Conservation (phyloP, 2,888 invertebrate genomes). For the Papilio elwesi region DNA sequence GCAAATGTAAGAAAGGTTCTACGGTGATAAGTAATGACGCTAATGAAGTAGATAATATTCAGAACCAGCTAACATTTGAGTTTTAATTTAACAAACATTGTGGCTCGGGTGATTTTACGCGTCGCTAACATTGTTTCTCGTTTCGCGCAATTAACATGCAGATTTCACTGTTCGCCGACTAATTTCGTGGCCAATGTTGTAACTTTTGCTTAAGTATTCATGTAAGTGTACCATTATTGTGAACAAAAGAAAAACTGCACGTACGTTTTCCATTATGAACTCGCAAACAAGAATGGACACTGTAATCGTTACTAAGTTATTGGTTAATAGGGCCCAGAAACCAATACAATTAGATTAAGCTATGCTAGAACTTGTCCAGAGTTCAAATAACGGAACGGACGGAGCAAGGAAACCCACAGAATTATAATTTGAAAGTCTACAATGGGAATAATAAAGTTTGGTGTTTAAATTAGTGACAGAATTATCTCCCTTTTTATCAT, state of each 20-base stretch:
- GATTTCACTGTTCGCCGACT: slow-evolving; percentile 35
- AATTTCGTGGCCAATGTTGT: slow-evolving; percentile 38
- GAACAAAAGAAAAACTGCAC: background rate
- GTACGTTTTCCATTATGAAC: background rate
- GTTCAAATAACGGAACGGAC: background rate
- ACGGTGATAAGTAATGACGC: background rate
- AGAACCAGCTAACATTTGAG: slow-evolving; percentile 15
- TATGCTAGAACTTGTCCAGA: background rate
- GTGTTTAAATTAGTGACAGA: background rate
- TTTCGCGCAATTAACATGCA: slow-evolving; percentile 38
- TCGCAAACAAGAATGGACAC: background rate
- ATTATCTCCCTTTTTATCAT: background rate
- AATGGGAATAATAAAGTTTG: slow-evolving; percentile 19
- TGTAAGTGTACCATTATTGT: background rate
- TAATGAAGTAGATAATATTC: slow-evolving; percentile 36
- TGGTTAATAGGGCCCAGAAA: background rate
- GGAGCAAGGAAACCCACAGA: slow-evolving; percentile 20
- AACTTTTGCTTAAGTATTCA: slow-evolving; percentile 23
- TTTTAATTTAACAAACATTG: slow-evolving; percentile 37
- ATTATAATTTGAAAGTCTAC: slow-evolving; percentile 26
- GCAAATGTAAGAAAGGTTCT: too few relatives aligned
- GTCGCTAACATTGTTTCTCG: slow-evolving; percentile 34
- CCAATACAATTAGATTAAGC: background rate
- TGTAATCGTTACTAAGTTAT: background rate
- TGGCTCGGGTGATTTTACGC: slow-evolving; percentile 32